Percentiles rank a stretch among this genome's conserved stretches.
Evolutionary conservation across 2,888 invertebrate species (phyloP).

Genomic region (Ernsta delagoae): DNA sequence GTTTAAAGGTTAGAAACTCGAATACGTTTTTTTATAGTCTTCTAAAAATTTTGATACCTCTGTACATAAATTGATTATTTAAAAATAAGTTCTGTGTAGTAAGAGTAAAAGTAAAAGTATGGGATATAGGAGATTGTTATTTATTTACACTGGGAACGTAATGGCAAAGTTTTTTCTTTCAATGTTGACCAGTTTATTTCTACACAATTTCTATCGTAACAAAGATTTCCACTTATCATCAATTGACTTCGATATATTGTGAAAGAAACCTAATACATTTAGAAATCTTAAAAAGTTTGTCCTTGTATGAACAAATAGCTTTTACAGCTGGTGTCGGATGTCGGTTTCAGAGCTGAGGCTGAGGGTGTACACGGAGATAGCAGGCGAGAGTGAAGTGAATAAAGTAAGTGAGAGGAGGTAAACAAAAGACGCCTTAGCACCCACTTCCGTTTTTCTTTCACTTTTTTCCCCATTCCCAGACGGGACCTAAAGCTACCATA

Average conservation of each 20-base stretch:
- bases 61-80: too few relatives aligned
- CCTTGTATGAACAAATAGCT: conserved; percentile 26
- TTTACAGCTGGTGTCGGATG: conserved; percentile 26
- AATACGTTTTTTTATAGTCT: too few relatives aligned
- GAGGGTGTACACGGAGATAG: conserved; percentile 24
- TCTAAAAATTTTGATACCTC: too few relatives aligned
- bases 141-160: background rate
- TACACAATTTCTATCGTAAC: background rate
- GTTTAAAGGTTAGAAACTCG: too few relatives aligned
- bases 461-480: conserved; percentile 25
- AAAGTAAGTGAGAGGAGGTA: conserved; percentile 31
- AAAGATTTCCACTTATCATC: background rate
- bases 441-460: conserved; percentile 34
- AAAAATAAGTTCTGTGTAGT: too few relatives aligned
- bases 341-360: conserved; percentile 31
- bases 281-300: conserved; percentile 8
- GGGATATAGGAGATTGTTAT: too few relatives aligned
- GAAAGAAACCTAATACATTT: background rate
- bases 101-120: too few relatives aligned
- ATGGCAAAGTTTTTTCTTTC: background rate
- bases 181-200: background rate
- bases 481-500: conserved; percentile 15
- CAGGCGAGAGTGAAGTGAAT: conserved; percentile 28
- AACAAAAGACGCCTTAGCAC: conserved; percentile 36
- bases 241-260: background rate